phyloP scores from a whole-genome alignment of 2,113 vertebrate species.

The Nannospalax galili region DNA sequence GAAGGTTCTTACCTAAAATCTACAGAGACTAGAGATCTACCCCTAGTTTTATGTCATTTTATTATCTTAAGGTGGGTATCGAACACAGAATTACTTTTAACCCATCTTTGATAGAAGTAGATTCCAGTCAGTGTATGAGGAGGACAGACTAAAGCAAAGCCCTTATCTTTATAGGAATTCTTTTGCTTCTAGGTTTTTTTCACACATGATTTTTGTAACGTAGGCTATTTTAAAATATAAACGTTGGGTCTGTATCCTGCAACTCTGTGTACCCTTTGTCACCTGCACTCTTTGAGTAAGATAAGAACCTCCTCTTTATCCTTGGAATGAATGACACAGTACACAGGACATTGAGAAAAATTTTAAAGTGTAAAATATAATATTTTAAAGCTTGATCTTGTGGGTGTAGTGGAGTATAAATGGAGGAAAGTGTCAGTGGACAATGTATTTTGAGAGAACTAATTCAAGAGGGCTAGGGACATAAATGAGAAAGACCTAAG shows the following conservation, averaged over 20 bases:
- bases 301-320: neutral
- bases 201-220: neutral
- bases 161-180: neutral
- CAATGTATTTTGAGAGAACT: neutral
- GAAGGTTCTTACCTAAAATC: conserved; percentile 11
- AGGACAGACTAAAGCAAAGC: neutral
- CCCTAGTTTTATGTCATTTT: neutral
- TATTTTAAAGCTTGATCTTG: neutral
- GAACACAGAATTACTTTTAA: conserved; percentile 52
- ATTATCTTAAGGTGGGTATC: neutral
- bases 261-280: neutral
- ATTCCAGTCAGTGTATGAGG: neutral
- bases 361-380: neutral
- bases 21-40: neutral
- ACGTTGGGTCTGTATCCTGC: neutral
- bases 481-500: neutral
- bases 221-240: neutral
- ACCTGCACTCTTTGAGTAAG: neutral
- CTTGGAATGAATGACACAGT: neutral
- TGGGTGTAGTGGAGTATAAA: neutral
- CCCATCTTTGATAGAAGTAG: neutral
- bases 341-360: neutral
- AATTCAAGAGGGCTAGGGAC: neutral
- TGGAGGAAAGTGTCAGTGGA: neutral
- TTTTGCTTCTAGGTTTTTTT: neutral